A percentile compares a stretch with the other conserved stretches of the same genome.
Conservation (phyloP, 2,113 vertebrate genomes). For the Sclerurus mexicanus region DNA sequence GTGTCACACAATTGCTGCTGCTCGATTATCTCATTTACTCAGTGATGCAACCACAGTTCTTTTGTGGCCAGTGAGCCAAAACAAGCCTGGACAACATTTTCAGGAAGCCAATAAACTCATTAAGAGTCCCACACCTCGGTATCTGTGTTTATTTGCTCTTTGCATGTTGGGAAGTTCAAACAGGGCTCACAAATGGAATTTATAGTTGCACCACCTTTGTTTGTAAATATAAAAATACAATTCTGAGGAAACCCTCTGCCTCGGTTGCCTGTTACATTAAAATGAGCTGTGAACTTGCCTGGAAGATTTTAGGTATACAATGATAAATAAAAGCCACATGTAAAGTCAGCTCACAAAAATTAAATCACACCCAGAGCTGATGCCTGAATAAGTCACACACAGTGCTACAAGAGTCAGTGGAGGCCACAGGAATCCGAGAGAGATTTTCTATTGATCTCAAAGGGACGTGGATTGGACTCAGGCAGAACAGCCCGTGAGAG, state of each 20-base stretch:
- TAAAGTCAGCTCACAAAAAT: background rate
- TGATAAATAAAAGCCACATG: background rate
- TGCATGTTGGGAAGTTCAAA: background rate
- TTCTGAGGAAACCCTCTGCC: background rate
- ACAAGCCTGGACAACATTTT: background rate
- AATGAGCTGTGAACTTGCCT: background rate
- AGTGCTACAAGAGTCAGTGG: background rate
- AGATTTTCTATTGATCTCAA: background rate
- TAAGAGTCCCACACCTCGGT: background rate
- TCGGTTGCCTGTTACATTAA: background rate
- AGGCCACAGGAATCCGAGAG: background rate
- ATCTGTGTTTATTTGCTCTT: background rate
- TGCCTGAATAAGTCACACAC: background rate
- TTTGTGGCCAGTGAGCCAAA: background rate
- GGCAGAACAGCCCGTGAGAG: background rate
- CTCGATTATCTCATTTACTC: background rate
- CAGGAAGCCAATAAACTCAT: background rate
- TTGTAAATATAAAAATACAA: background rate
- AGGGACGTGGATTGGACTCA: background rate
- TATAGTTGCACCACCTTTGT: background rate
- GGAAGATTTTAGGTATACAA: background rate
- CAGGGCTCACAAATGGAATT: background rate
- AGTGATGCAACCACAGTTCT: background rate
- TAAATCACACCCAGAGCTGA: background rate
- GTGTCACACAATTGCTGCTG: background rate